Conservation (phyloP, 1,140 invertebrate genomes). For the Macrobrachium nipponense region DNA sequence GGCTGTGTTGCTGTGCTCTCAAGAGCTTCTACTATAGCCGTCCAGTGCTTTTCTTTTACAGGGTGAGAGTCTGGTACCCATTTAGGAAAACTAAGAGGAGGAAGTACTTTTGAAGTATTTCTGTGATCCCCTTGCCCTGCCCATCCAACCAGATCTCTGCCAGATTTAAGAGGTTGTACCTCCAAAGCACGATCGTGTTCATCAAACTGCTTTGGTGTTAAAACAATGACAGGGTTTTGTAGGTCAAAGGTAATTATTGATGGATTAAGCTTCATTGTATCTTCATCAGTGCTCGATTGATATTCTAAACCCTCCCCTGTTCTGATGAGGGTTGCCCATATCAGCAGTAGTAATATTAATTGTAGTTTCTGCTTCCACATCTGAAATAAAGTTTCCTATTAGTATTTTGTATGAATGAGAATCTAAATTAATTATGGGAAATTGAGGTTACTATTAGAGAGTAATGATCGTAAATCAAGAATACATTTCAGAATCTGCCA, state of each 20-base stretch:
- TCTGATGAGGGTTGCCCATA: not conserved
- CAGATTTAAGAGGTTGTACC: not conserved
- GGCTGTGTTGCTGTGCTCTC: not conserved
- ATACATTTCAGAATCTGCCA: too few relatives aligned
- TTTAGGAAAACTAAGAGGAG: slow-evolving; percentile 6
- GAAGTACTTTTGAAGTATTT: not conserved
- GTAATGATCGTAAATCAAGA: too few relatives aligned
- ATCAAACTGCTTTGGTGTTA: too few relatives aligned
- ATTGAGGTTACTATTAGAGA: too few relatives aligned
- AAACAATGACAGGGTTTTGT: not conserved
- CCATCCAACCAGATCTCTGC: slow-evolving; percentile 9
- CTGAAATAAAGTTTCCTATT: not conserved
- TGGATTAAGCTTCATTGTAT: too few relatives aligned
- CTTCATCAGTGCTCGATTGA: too few relatives aligned
- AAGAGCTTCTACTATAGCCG: slow-evolving; percentile 21
- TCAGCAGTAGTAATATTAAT: not conserved
- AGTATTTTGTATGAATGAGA: too few relatives aligned
- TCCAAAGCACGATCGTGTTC: too few relatives aligned
- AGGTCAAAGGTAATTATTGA: too few relatives aligned
- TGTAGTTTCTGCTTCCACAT: slow-evolving; percentile 5
- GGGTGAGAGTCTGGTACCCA: slow-evolving; percentile 20
- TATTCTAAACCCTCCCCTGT: too few relatives aligned
- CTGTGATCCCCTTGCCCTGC: slow-evolving; percentile 25
- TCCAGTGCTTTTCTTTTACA: slow-evolving; percentile 36
- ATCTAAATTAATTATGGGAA: too few relatives aligned